Percentiles rank a stretch among this genome's conserved stretches.
These are phyloP conservation scores for Limosa lapponica DNA, from an alignment of 2,797 vertebrate genomes.

Conservation along the genomic window DNA sequence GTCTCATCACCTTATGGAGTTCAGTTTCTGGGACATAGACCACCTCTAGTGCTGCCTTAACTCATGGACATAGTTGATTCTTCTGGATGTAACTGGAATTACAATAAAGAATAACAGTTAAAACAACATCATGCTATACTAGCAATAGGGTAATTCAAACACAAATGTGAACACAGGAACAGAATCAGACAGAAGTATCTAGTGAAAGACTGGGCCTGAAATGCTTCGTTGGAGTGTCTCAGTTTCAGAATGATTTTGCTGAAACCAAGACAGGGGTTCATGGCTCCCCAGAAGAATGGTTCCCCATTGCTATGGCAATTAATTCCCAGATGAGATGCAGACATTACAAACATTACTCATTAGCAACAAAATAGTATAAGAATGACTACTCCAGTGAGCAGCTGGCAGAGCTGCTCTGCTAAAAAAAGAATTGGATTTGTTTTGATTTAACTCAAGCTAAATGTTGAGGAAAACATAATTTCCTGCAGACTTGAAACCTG, in stretches of 20 bases:
- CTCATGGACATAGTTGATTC: background rate
- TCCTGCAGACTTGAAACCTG: background rate
- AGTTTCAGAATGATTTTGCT: background rate
- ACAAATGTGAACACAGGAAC: background rate
- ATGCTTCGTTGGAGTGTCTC: background rate
- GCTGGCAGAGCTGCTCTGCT: background rate
- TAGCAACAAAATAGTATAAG: background rate
- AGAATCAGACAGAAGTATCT: background rate
- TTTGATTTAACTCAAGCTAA: background rate
- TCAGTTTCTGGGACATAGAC: background rate
- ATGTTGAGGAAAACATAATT: background rate
- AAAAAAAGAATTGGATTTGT: background rate
- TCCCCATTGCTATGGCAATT: background rate
- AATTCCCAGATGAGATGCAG: background rate
- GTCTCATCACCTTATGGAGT: background rate
- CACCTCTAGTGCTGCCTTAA: background rate
- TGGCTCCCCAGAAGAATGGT: background rate
- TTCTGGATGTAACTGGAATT: background rate
- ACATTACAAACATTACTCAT: background rate
- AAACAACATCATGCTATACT: background rate
- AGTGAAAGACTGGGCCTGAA: background rate
- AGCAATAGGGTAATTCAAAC: background rate
- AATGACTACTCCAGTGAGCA: background rate
- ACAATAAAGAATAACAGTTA: background rate
- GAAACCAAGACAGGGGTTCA: background rate